Percentiles rank a stretch among this genome's conserved stretches.
Conservation (phyloP, 2,888 invertebrate genomes). For the Globia sparganii region DNA sequence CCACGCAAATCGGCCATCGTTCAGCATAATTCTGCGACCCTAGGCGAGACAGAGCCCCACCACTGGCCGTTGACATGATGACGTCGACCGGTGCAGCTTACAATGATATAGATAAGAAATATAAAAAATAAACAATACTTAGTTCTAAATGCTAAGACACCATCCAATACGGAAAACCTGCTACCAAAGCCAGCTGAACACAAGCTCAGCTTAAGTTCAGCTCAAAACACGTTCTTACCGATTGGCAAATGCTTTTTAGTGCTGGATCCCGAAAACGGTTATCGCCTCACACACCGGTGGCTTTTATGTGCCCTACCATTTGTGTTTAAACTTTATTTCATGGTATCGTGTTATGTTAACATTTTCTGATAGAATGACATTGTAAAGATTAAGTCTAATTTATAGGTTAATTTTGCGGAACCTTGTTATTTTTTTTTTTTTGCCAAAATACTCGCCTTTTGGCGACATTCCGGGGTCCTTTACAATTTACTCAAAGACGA, state of each 20-base stretch:
- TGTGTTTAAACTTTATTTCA: conserved; percentile 40
- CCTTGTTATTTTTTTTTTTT: neutral
- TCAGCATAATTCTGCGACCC: too few relatives aligned
- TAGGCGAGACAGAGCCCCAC: too few relatives aligned
- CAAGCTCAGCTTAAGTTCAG: conserved; percentile 40
- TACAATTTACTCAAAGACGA: neutral
- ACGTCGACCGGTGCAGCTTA: too few relatives aligned
- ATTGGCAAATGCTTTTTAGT: conserved; percentile 69
- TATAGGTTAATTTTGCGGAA: neutral
- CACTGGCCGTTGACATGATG: too few relatives aligned
- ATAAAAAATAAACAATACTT: too few relatives aligned
- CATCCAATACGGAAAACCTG: neutral
- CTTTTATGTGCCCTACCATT: conserved; percentile 66
- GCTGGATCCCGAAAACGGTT: conserved; percentile 71
- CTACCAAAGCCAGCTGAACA: conserved; percentile 20
- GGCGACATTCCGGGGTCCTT: neutral
- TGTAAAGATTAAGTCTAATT: neutral
- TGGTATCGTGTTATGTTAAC: conserved; percentile 16
- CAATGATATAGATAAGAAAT: too few relatives aligned
- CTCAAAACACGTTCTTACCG: conserved; percentile 65
- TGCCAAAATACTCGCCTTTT: neutral
- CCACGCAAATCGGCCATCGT: too few relatives aligned
- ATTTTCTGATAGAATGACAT: neutral
- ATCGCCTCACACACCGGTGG: conserved; percentile 72
- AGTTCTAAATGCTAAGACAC: neutral